Base-by-base conservation (phyloP, 1,140 invertebrate species). In the Dendrolimus punctatus region DNA sequence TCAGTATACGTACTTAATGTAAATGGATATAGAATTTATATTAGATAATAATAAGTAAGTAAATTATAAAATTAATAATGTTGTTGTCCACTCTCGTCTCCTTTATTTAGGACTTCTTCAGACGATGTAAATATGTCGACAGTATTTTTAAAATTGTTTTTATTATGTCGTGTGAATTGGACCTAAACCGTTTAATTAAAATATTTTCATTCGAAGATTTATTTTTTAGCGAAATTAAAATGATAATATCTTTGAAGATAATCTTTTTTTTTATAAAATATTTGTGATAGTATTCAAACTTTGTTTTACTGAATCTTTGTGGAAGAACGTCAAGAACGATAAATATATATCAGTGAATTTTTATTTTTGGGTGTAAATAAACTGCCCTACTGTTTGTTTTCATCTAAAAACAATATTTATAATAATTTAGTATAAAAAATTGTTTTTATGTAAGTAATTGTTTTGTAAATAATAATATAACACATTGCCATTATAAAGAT, bases 1-100 rank as follows among this genome's bases (percentile, higher is more conserved):
- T 86, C 83, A 80, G 83, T 86, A 86, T 86, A 86, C 83, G 83
- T 86, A 86, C 83, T 86, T 86, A 86, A 83, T 86, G 78, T 86
- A 86, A 86, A 80, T 76, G 68, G 41, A 50, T 5, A 79, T 82
- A 84, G 77, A 85, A 81, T 82, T 81, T 85, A 85, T 86, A 84
- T 82, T 82, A 83, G 80, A 78, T 82, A 85, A 85, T 73, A 75
- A 23, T 23, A 23, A 23, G 43, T 83, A 84, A 81, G 80, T 80
- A 84, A 84, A 81, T 83, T 83, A 84, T 82, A 73, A 78, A 78
- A 80, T 66, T 65, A 66, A 67, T 59, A 60, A 83, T 78, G 23
- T 81, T 83, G 83, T 86, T 79, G 79, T 78, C 75, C 67, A 63
- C 69, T 75, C 67, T 70, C 64, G 60, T 68, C 49, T 50, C 38